Conservation (phyloP, 2,888 invertebrate species). For the Podotricha telesiphe region DNA sequence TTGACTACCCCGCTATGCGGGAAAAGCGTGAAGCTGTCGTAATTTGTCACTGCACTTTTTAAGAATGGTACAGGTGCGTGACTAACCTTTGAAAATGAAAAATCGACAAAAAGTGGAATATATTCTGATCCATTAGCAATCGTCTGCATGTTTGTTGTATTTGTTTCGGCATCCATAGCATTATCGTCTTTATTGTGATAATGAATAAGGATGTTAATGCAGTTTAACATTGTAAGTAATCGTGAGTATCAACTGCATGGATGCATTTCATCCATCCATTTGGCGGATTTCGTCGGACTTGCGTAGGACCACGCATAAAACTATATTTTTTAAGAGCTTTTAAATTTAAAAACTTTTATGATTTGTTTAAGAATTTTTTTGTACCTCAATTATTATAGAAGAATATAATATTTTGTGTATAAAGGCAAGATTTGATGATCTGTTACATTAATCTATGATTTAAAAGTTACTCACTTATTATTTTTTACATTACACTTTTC, state of each 20-base stretch:
- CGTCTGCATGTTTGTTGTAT: slow-evolving; percentile 18
- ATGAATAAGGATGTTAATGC: neutral
- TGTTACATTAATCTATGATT: too few relatives aligned
- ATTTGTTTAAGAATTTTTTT: neutral
- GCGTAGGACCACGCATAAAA: slow-evolving; percentile 33
- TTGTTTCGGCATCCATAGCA: neutral
- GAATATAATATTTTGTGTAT: too few relatives aligned
- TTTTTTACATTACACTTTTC: too few relatives aligned
- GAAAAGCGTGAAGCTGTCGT: too few relatives aligned
- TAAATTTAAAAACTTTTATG: neutral
- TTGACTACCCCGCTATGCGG: too few relatives aligned
- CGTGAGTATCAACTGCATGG: slow-evolving; percentile 9
- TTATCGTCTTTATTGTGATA: neutral
- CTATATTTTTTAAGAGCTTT: slow-evolving; percentile 18
- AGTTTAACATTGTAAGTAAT: neutral
- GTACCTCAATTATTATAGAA: too few relatives aligned
- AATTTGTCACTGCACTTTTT: neutral
- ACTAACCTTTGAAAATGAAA: slow-evolving; percentile 6
- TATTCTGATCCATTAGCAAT: slow-evolving; percentile 27
- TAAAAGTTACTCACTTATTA: too few relatives aligned
- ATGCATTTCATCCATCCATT: slow-evolving; percentile 49
- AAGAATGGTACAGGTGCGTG: neutral
- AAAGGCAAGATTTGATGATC: too few relatives aligned
- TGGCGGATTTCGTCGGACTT: slow-evolving; percentile 45
- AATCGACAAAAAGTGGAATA: slow-evolving; percentile 45